Evolutionary conservation across 2,113 vertebrate species (phyloP), one percentile per base, ranked within the genome.

Genomic region (Halcyon malimbica): DNA sequence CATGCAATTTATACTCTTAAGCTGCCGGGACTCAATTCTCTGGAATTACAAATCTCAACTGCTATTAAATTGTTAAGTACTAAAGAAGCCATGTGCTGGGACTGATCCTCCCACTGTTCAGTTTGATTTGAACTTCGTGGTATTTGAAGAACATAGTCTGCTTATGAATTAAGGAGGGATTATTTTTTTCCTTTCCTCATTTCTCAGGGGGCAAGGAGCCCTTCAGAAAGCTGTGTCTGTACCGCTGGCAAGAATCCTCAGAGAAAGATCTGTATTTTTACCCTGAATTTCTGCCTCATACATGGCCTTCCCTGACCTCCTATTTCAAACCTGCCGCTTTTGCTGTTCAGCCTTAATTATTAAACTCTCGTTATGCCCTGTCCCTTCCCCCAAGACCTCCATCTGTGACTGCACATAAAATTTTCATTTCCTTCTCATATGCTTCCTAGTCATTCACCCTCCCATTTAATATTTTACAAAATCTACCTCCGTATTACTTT

Each of bases 401-500:
- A 48, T 54, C 44, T 85, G 35, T 37, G 12, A 71, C 31, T 21
- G 21, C 25, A 60, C 35, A 44, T 6, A 51, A 54, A 48, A 68
- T 53, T 60, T 68, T 35, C 14, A 63, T 77, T 83, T 83, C 37
- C 51, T 80, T 84, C 57, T 89, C 44, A 25, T 57, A 41, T 20
- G 15, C 21, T 82, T 83, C 57, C 76, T 33, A 48, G 35, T 28
- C 19, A 57, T 76, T 93, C 13, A 1, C 73, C 31, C n/a, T 67
- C 25, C 14, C 35, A 37, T 83, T 88, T 83, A 68, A 23, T 0
- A 1, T 70, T 77, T 89, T 64, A 76, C 0, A 0, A 81, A 56
- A 7, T 25, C 46, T 68, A 11, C 20, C 18, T 60, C 42, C 35
- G 11, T 19, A 64, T 6, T 83, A 8, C 41, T 33, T 50, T 57